Percentiles rank a stretch among this genome's conserved stretches.
phyloP scores from a whole-genome alignment of 2,888 invertebrate genomes.

The Tetragonula carbonaria region DNA sequence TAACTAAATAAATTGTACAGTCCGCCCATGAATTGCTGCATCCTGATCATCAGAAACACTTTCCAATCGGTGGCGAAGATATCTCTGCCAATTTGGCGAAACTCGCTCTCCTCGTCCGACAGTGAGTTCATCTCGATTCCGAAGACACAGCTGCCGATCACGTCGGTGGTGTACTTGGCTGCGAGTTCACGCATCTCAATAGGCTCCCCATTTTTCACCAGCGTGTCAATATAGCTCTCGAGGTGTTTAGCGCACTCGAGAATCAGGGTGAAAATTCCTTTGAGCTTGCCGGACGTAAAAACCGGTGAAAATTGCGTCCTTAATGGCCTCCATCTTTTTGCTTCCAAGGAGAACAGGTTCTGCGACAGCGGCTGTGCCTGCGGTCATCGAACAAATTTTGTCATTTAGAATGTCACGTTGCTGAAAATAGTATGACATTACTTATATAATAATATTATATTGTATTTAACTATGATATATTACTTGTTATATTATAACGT shows the following conservation, averaged over 20 bases:
- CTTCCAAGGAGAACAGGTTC: slow-evolving; percentile 83
- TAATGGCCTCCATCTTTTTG: slow-evolving; percentile 84
- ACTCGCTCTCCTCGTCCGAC: slow-evolving; percentile 77
- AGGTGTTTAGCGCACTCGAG: slow-evolving; percentile 83
- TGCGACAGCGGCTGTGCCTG: slow-evolving; percentile 83
- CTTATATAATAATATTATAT: too few relatives aligned
- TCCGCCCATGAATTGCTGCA: slow-evolving; percentile 59
- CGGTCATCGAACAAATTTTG: neutral
- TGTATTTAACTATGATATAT: too few relatives aligned
- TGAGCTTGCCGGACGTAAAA: slow-evolving; percentile 85
- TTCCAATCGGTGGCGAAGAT: slow-evolving; percentile 66
- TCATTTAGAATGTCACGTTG: neutral
- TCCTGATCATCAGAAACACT: slow-evolving; percentile 10
- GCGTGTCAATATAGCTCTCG: slow-evolving; percentile 81
- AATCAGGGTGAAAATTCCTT: slow-evolving; percentile 84
- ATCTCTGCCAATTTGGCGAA: slow-evolving; percentile 77
- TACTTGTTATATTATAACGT: too few relatives aligned
- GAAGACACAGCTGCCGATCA: slow-evolving; percentile 83
- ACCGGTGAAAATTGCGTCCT: slow-evolving; percentile 85
- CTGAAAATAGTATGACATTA: too few relatives aligned
- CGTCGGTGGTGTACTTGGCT: slow-evolving; percentile 82
- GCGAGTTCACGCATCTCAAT: slow-evolving; percentile 75
- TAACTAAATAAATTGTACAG: slow-evolving; percentile 66
- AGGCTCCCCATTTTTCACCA: slow-evolving; percentile 63
- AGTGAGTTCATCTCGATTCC: slow-evolving; percentile 81